phyloP scores from a whole-genome alignment of 2,113 vertebrate species.

The Agelaius phoeniceus region DNA sequence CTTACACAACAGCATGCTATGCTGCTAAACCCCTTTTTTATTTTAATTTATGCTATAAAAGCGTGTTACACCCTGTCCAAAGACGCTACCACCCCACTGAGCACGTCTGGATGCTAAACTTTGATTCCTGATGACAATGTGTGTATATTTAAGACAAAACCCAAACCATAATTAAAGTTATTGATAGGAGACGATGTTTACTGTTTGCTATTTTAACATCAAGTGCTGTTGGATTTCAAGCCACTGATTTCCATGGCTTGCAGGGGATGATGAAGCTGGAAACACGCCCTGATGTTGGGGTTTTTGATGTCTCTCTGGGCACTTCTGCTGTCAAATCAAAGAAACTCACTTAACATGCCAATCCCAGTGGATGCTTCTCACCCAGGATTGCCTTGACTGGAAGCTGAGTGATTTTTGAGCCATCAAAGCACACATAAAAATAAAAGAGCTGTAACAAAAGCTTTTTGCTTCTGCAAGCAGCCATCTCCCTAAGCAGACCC shows the following conservation, averaged over 20 bases:
- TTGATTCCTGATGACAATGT: background rate
- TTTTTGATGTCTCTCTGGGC: background rate
- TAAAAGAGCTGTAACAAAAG: background rate
- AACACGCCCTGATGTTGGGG: background rate
- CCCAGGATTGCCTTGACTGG: background rate
- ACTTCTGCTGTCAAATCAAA: constrained; percentile 10
- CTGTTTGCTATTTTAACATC: constrained; percentile 32
- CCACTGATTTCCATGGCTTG: background rate
- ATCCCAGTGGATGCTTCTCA: background rate
- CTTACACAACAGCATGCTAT: background rate
- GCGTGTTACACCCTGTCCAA: background rate
- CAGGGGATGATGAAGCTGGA: constrained; percentile 42
- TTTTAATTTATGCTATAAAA: constrained; percentile 33
- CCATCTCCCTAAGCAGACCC: background rate
- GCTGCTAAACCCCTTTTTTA: background rate
- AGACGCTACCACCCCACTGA: background rate
- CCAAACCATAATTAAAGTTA: constrained; percentile 42
- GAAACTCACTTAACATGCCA: background rate
- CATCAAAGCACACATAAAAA: background rate
- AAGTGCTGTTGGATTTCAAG: constrained; percentile 1
- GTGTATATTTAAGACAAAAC: constrained; percentile 22
- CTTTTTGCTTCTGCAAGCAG: background rate
- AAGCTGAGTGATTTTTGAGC: background rate
- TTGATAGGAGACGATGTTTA: constrained; percentile 34
- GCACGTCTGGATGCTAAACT: constrained; percentile 7